Evolutionary conservation across 2,113 vertebrate genomes (phyloP), one percentile per base, ranked within the genome.

Genomic region (Odobenus rosmarus): DNA sequence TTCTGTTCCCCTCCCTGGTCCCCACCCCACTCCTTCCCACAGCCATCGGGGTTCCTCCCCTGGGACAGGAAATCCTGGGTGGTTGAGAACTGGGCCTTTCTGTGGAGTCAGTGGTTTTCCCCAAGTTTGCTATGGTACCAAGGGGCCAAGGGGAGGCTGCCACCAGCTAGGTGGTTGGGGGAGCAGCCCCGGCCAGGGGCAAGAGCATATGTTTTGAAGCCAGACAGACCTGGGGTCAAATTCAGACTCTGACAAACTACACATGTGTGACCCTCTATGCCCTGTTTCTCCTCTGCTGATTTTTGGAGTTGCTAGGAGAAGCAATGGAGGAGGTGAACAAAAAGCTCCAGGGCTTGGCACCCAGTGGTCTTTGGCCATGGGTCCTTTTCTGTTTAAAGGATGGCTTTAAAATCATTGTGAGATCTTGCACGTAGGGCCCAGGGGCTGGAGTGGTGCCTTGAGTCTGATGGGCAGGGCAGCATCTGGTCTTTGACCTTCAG

Each of bases 241-340:
- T 71, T 19, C 24, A 71, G 62, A 8, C 24, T 91, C 19, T 31
- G 31, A 57, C 12, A n/a, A 28, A 49, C 67, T 46, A 24, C 10
- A 9, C 26, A 4, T 49, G 12, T 46, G 33, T 57, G 67, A 57
- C 15, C n/a, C 36, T 46, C 19, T 13, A 2, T 55, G 72, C 42
- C 93, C n/a, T 14, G 76, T 88, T 72, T 95, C n/a, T 46, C 36
- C 46, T 46, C 26, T 64, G 24, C 42, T 90, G 76, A 15, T 36
- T 76, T 95, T 62, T 39, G 93, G 67, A 90, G 84, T n/a, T 85
- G n/a, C 61, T 51, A 4, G 31, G 51, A 90, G 84, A 72, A 95
- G 51, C 53, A 39, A 18, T 0, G 26, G 85, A 33, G 28, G 81
- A 83, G 55, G 31, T 36, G 24, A 33, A 42, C 24, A 13, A 1